Percentiles rank a stretch among this genome's conserved stretches.
Evolutionary conservation across 2,113 vertebrate species (phyloP).

Genomic region (Scortum barcoo): DNA sequence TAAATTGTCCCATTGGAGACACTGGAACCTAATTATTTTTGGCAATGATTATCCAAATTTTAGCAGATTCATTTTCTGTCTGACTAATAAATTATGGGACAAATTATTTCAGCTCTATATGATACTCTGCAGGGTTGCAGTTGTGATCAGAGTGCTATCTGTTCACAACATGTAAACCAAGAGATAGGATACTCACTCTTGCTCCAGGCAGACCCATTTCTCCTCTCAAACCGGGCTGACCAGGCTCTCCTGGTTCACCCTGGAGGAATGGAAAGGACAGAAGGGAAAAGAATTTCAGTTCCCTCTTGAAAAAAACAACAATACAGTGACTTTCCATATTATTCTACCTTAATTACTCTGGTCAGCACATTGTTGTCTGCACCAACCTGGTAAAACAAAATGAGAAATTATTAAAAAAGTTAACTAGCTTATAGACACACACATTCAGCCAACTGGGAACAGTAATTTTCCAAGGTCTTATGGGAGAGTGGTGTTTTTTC

Average conservation of each 20-base stretch:
- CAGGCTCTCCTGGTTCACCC: slow-evolving; percentile 80
- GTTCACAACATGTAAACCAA: neutral
- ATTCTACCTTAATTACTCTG: slow-evolving; percentile 86
- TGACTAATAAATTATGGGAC: neutral
- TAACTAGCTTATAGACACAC: slow-evolving; percentile 11
- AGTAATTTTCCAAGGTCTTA: neutral
- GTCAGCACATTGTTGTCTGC: slow-evolving; percentile 78
- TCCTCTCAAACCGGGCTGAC: slow-evolving; percentile 77
- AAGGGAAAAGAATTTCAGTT: neutral
- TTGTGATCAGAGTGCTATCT: neutral
- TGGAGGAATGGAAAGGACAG: slow-evolving; percentile 22
- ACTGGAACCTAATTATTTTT: neutral
- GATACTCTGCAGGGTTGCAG: neutral
- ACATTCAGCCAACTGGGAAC: slow-evolving; percentile 17
- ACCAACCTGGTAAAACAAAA: slow-evolving; percentile 56
- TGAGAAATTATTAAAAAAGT: slow-evolving; percentile 3
- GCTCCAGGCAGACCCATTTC: slow-evolving; percentile 79
- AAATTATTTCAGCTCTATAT: neutral
- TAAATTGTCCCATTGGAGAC: neutral
- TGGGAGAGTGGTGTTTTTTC: neutral
- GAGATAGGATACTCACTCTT: slow-evolving; percentile 78
- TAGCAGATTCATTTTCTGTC: neutral
- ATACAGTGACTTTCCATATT: neutral
- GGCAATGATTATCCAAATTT: neutral
- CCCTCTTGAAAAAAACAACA: neutral